Conservation (phyloP, 2,113 vertebrate species). For the Elachura formosa region DNA sequence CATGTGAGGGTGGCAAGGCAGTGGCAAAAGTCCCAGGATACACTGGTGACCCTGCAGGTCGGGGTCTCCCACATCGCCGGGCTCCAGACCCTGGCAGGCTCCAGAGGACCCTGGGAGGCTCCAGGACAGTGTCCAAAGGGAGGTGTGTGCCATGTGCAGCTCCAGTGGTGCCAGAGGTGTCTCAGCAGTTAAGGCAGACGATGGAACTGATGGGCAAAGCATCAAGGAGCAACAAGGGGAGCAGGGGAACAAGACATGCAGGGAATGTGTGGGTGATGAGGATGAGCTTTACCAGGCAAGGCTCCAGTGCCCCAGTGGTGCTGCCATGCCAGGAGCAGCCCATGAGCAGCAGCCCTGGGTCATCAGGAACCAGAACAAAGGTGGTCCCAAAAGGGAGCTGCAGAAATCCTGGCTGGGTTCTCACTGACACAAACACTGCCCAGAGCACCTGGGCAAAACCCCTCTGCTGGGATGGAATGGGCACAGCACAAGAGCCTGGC, state of each 20-base stretch:
- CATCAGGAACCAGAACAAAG: neutral
- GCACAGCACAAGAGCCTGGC: neutral
- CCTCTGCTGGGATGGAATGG: neutral
- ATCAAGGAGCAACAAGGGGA: neutral
- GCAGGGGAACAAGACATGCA: neutral
- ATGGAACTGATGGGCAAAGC: neutral
- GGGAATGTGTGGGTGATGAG: too few relatives aligned
- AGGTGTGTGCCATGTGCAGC: neutral
- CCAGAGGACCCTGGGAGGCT: accelerated
- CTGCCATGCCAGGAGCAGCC: too few relatives aligned
- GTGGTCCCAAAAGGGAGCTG: neutral
- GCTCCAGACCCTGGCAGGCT: neutral
- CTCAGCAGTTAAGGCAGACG: neutral
- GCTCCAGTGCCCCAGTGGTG: neutral
- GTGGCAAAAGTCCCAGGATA: neutral
- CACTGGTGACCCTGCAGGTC: accelerated
- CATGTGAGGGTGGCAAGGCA: accelerated
- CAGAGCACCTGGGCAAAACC: too few relatives aligned
- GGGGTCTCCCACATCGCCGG: accelerated
- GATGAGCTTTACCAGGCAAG: neutral
- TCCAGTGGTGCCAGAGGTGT: neutral
- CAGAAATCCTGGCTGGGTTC: neutral
- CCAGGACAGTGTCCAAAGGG: neutral
- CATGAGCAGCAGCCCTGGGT: neutral
- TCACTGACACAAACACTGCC: too few relatives aligned